Evolutionary conservation across 2,797 vertebrate species (phyloP), one percentile per base, ranked within the genome.

Genomic region (Leucoraja ocellata): DNA sequence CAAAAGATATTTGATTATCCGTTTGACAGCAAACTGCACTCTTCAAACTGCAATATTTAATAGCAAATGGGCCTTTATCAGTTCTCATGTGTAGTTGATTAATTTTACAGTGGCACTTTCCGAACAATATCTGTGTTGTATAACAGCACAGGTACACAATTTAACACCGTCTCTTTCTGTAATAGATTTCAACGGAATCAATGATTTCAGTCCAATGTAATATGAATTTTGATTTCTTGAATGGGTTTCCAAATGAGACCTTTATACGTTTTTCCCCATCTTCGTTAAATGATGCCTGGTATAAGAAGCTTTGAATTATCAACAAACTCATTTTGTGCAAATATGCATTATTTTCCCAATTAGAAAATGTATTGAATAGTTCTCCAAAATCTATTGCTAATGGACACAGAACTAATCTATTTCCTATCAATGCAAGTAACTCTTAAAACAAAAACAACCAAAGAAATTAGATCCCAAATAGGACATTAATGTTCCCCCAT

Each of bases 321-420:
- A 63, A 13, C 25, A 86, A 77, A 86, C 58, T n/a, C 61, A 86
- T 86, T 86, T 86, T 32, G 58, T 65, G 83, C 2, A 32, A 86
- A 58, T n/a, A 14, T 5, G 46, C 46, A 28, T 65, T 86, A 65
- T 61, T 61, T 86, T 86, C 61, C 58, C 63, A 61, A 65, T 63
- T 65, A 86, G 83, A 86, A 86, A 86, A 86, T 86, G 25, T 86
- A 58, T 86, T 86, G 58, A 86, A 63, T 32, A 86, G 58, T 63
- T 86, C 83, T 86, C 83, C 83, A 18, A 58, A 86, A 86, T 86
- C 83, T 65, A 61, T 86, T 86, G 83, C n/a, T 68, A 88, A 88
- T 46, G 61, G 63, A 88, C 39, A 36, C 9, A 88, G n/a, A 86
- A 86, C 13, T 32, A 86, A 86, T 86, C n/a, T 61, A 32, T 58